Evolutionary conservation across 2,113 vertebrate species (phyloP).

Genomic region (Sciurus niger): DNA sequence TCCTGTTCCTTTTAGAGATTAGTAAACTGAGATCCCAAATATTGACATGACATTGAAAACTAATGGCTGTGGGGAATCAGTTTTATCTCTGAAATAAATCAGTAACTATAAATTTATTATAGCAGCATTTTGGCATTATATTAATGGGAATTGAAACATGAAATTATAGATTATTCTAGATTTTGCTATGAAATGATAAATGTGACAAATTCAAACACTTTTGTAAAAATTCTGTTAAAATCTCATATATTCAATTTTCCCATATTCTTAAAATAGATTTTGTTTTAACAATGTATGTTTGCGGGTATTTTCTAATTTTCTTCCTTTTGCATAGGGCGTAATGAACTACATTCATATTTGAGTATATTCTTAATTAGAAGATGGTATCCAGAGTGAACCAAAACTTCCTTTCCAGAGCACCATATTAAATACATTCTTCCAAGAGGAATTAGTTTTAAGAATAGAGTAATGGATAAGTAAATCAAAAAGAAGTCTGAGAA

Average conservation of each 20-base stretch:
- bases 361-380: background rate
- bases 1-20: background rate
- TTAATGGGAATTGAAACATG: background rate
- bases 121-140: background rate
- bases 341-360: background rate
- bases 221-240: conserved; percentile 3
- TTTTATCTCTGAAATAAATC: background rate
- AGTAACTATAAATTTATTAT: background rate
- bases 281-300: background rate
- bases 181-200: background rate
- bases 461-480: background rate
- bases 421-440: background rate
- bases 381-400: background rate
- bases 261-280: background rate
- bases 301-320: background rate
- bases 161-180: background rate
- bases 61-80: background rate
- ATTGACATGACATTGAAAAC: background rate
- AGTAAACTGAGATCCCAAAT: background rate
- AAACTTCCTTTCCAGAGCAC: background rate
- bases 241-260: background rate
- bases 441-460: background rate
- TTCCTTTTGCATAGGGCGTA: background rate
- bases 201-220: background rate
- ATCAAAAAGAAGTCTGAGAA: background rate